These are phyloP conservation scores for Orchestes rusci DNA, from an alignment of 2,888 invertebrate species.

Conservation along the genomic window DNA sequence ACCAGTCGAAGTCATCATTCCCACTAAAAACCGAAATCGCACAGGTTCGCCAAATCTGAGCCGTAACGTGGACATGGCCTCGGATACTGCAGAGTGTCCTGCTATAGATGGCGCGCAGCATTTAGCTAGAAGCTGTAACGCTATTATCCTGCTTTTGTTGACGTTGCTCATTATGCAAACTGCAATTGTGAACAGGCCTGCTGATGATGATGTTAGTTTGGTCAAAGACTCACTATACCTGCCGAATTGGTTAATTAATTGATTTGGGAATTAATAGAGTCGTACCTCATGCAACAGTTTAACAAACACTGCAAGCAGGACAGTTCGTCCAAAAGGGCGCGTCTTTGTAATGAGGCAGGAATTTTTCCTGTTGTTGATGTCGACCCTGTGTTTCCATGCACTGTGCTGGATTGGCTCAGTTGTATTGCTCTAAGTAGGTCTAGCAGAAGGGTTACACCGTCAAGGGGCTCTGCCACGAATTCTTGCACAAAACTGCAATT, in stretches of 20 bases:
- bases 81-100: slow-evolving; percentile 82
- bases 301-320: slow-evolving; percentile 85
- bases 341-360: slow-evolving; percentile 61
- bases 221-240: slow-evolving; percentile 69
- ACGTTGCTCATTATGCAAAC: slow-evolving; percentile 85
- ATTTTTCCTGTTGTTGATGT: slow-evolving; percentile 45
- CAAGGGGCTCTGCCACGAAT: slow-evolving; percentile 80
- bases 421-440: slow-evolving; percentile 83
- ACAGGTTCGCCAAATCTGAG: slow-evolving; percentile 88
- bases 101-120: slow-evolving; percentile 67
- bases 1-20: slow-evolving; percentile 76
- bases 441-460: slow-evolving; percentile 76
- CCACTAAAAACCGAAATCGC: slow-evolving; percentile 82
- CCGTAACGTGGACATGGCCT: slow-evolving; percentile 82
- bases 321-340: slow-evolving; percentile 78
- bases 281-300: slow-evolving; percentile 61
- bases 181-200: slow-evolving; percentile 76
- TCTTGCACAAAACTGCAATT: slow-evolving; percentile 84
- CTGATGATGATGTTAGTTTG: slow-evolving; percentile 67
- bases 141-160: slow-evolving; percentile 75
- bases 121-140: slow-evolving; percentile 79
- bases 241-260: background rate
- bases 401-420: slow-evolving; percentile 61
- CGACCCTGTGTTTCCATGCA: slow-evolving; percentile 33
- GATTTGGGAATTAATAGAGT: background rate